A percentile compares a stretch with the other conserved stretches of the same genome.
Evolutionary conservation across 2,797 vertebrate species (phyloP).

Genomic region (Gouania willdenowi): DNA sequence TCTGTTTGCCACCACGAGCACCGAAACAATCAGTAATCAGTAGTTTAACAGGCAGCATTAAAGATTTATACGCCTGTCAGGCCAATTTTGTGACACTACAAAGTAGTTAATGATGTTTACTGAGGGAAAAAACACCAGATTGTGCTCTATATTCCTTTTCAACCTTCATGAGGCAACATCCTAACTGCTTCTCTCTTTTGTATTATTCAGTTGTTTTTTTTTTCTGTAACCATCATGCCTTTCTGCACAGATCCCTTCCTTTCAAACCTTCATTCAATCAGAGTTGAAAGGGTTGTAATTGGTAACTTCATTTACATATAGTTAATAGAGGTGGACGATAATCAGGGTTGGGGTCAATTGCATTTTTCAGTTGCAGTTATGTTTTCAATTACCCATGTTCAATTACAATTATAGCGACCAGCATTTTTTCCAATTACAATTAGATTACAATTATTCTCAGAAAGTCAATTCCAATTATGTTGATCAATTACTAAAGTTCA

Average conservation of each 20-base stretch:
- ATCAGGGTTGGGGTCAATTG: too few species aligned
- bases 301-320: too few species aligned
- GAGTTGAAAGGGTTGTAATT: too few species aligned
- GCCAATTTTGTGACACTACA: conserved; percentile 14
- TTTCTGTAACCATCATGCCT: conserved; percentile 8
- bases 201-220: conserved; percentile 23
- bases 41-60: conserved; percentile 29
- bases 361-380: too few species aligned
- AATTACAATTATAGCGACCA: too few species aligned
- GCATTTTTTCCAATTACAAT: too few species aligned
- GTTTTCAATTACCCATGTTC: too few species aligned
- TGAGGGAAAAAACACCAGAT: conserved; percentile 8
- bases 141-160: conserved; percentile 17
- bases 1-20: conserved; percentile 12
- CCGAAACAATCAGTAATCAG: conserved; percentile 39
- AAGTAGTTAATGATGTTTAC: conserved; percentile 26
- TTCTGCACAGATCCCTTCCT: not conserved
- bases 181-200: conserved; percentile 18
- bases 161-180: conserved; percentile 30
- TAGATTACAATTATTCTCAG: too few species aligned
- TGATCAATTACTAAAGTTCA: too few species aligned
- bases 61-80: conserved; percentile 48
- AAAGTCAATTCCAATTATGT: too few species aligned
- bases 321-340: too few species aligned
- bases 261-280: too few species aligned